phyloP scores from a whole-genome alignment of 2,113 vertebrate species.

The Oceanodroma tethys region DNA sequence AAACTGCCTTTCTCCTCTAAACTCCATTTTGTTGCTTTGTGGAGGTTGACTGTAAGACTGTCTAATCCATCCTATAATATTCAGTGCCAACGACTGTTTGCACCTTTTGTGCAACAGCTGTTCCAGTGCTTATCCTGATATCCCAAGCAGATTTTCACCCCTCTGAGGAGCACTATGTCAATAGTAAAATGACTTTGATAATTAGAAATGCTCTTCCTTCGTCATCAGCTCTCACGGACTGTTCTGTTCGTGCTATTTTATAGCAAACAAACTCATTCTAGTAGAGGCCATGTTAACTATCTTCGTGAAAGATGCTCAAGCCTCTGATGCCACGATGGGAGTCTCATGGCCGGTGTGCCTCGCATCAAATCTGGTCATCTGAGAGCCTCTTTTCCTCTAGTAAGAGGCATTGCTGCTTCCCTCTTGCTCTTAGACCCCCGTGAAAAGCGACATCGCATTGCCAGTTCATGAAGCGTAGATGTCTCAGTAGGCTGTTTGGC shows the following conservation, averaged over 20 bases:
- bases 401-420: neutral
- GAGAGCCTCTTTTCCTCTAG: neutral
- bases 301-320: neutral
- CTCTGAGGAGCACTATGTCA: neutral
- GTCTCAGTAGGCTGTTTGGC: neutral
- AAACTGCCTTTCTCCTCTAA: neutral
- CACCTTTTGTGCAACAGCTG: neutral
- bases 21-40: neutral
- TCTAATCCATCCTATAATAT: neutral
- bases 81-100: neutral
- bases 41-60: neutral
- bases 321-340: neutral
- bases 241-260: neutral
- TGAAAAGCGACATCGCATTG: fast-evolving
- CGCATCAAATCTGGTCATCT: fast-evolving
- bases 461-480: neutral
- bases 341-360: neutral
- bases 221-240: neutral
- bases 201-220: neutral
- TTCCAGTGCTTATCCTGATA: neutral
- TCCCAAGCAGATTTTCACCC: neutral
- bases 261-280: no score
- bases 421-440: neutral
- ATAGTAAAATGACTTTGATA: neutral
- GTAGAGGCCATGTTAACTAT: neutral